A percentile compares a stretch with the other conserved stretches of the same genome.
phyloP scores from a whole-genome alignment of 2,797 vertebrate genomes.

The Botia kubotai region DNA sequence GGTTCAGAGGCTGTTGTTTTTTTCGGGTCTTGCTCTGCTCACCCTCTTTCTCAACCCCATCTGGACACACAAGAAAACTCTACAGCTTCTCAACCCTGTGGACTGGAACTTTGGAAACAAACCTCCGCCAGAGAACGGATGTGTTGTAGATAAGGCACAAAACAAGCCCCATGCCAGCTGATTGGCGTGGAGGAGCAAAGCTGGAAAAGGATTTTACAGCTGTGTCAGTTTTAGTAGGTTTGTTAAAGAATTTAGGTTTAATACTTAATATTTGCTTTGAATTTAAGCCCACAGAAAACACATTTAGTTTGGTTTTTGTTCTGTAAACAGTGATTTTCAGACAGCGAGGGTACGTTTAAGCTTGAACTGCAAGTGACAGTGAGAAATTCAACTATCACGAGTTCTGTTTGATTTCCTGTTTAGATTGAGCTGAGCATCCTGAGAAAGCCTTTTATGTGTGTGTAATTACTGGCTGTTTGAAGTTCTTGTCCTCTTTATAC shows the following conservation, averaged over 20 bases:
- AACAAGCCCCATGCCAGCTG: constrained; percentile 72
- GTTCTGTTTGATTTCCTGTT: constrained; percentile 7
- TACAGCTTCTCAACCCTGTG: constrained; percentile 88
- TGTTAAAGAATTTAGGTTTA: constrained; percentile 10
- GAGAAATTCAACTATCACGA: not conserved
- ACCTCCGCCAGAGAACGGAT: constrained; percentile 61
- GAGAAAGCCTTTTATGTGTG: not conserved
- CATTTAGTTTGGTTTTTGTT: not conserved
- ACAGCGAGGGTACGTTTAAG: not conserved
- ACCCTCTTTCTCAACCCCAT: constrained; percentile 91
- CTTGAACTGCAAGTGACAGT: not conserved
- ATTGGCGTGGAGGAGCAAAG: constrained; percentile 27
- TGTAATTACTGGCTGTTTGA: not conserved
- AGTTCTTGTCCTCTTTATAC: not conserved
- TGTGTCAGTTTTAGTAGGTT: not conserved
- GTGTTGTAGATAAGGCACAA: not conserved
- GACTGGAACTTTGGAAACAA: constrained; percentile 92
- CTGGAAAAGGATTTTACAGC: not conserved
- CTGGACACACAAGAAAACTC: constrained; percentile 97
- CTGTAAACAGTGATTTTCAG: not conserved
- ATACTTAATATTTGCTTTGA: not conserved
- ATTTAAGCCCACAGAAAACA: too few species aligned
- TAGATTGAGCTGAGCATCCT: not conserved
- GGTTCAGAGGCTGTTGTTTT: constrained; percentile 77
- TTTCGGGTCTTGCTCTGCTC: constrained; percentile 84